Evolutionary conservation across 2,113 vertebrate species (phyloP).

Genomic region (Entelurus aequoreus): DNA sequence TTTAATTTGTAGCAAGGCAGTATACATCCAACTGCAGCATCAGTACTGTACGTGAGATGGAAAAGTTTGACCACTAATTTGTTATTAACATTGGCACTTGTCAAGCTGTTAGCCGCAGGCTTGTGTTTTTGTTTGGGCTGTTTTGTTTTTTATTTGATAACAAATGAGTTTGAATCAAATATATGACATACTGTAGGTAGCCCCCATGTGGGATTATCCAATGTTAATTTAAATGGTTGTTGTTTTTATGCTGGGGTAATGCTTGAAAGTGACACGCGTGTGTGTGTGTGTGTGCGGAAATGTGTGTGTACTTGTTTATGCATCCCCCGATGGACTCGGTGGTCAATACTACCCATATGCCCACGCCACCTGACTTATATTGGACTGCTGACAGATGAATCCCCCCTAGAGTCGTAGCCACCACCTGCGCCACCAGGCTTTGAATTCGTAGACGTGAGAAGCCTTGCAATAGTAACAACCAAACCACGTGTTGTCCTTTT

Average conservation of each 20-base stretch:
- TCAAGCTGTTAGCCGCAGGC: conserved; percentile 28
- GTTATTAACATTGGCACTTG: conserved; percentile 25
- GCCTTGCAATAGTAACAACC: conserved; percentile 32
- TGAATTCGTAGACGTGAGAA: conserved; percentile 35
- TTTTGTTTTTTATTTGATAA: conserved; percentile 25
- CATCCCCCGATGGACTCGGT: background rate
- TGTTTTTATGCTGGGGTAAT: background rate
- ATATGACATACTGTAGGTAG: background rate
- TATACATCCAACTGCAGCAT: conserved; percentile 13
- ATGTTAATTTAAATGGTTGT: conserved; percentile 12
- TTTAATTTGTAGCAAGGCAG: conserved; percentile 14
- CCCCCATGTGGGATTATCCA: background rate
- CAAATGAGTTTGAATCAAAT: conserved; percentile 24
- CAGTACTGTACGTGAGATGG: conserved; percentile 27
- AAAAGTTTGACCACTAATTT: conserved; percentile 39
- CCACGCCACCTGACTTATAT: conserved; percentile 10
- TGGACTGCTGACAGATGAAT: conserved; percentile 17
- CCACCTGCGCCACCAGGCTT: conserved; percentile 39
- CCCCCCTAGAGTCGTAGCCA: conserved; percentile 12
- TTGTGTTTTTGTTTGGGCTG: conserved; percentile 18
- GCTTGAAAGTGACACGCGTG: background rate
- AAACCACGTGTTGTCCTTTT: conserved; percentile 14
- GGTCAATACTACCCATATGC: conserved; percentile 10
- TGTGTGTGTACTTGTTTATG: background rate
- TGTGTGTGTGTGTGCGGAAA: too few relatives aligned